Base-by-base conservation (phyloP, 2,888 invertebrate genomes). In the Synergus itoensis region DNA sequence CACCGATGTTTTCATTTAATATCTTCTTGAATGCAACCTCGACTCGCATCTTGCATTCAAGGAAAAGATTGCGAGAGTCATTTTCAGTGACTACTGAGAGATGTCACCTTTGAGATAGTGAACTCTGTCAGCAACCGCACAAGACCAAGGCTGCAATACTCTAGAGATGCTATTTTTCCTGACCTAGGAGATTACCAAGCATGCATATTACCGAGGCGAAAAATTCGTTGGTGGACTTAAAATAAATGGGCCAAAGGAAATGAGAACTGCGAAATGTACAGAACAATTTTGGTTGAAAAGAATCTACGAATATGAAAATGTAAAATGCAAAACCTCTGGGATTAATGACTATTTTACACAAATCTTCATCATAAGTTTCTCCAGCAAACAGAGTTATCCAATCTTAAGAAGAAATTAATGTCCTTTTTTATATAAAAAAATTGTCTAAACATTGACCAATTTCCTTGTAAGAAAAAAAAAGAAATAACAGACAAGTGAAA, bases 1-100 rank as follows among this genome's bases (percentile, higher is more conserved):
- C 82, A 82, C 83, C 90, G 89, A 91, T 91, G 91, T 91, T 91
- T 90, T 91, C 91, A 91, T 90, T 91, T 91, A 90, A 91, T 91
- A 91, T 90, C 89, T 79, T 81, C 82, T 80, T 90, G 90, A 90
- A 90, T 89, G 88, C 78, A 69, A 79, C 80, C 83, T 81, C 78
- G 84, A 86, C 87, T 87, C 81, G 82, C 84, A 87, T 88, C 86
- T 86, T 85, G 85, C 85, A 88, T 90, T 88, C 88, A 88, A 64
- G 86, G 85, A 86, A 85, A 90, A 90, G 90, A 91, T 90, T 91
- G 90, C 90, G 90, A 89, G 89, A 90, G 91, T 89, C 91, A 91
- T 90, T 91, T 91, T 86, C 90, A 88, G 90, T 89, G 90, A 90
- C 89, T 89, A 87, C 88, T 87, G 87, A 86, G 87, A 90, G 91